Evolutionary conservation across 2,113 vertebrate species (phyloP).

Genomic region (Colius striatus): DNA sequence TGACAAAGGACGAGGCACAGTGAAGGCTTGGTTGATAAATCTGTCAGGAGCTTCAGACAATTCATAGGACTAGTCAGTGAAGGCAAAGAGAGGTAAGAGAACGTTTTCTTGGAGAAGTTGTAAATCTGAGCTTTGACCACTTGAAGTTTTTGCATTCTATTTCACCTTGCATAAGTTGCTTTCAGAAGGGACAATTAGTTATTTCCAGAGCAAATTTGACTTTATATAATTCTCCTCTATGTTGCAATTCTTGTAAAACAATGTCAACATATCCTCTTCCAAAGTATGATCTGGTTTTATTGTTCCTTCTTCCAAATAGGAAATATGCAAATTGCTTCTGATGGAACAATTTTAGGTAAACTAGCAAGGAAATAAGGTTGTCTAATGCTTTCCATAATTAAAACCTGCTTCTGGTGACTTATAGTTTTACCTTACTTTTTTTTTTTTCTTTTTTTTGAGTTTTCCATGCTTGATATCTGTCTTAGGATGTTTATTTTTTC

Average conservation of each 20-base stretch:
- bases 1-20: neutral
- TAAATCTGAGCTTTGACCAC: neutral
- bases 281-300: neutral
- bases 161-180: neutral
- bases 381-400: constrained; percentile 27
- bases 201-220: neutral
- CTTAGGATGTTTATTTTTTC: neutral
- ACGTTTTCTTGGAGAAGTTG: neutral
- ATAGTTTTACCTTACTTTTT: neutral
- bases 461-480: neutral
- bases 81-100: neutral
- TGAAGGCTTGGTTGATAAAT: neutral
- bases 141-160: neutral
- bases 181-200: neutral
- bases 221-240: neutral
- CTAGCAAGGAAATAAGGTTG: constrained; percentile 3
- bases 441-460: neutral
- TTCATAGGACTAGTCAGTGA: neutral
- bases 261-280: neutral
- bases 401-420: constrained; percentile 12
- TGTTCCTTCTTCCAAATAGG: neutral
- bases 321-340: constrained; percentile 17
- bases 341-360: constrained; percentile 19
- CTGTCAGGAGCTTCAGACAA: rapidly evolving
- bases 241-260: neutral